These are phyloP conservation scores for Deilephila elpenor DNA, from an alignment of 2,888 invertebrate genomes.

Conservation along the genomic window DNA sequence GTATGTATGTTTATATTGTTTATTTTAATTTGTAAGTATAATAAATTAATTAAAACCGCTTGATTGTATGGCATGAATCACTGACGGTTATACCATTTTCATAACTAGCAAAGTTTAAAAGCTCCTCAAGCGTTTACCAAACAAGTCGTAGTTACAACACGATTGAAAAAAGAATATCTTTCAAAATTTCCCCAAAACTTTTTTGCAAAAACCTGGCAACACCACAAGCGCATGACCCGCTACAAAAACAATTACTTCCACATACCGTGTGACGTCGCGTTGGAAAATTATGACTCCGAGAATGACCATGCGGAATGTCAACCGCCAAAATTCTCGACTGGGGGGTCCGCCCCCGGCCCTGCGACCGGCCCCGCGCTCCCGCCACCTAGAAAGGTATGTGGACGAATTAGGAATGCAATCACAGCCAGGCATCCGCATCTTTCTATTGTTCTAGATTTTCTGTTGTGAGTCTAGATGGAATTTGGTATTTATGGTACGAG, in stretches of 20 bases:
- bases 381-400: constrained; percentile 64
- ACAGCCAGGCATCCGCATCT: constrained; percentile 50
- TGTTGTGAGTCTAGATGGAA: constrained; percentile 9
- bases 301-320: constrained; percentile 81
- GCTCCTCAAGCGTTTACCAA: too few species aligned
- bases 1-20: too few species aligned
- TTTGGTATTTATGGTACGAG: constrained; percentile 9
- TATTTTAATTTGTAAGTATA: too few species aligned
- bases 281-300: constrained; percentile 73
- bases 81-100: too few species aligned
- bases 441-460: constrained; percentile 35
- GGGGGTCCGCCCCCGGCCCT: constrained; percentile 44
- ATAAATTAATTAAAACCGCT: too few species aligned
- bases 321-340: constrained; percentile 66
- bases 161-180: neutral
- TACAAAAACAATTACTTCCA: constrained; percentile 65
- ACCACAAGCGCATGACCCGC: constrained; percentile 7
- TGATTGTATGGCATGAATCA: too few species aligned
- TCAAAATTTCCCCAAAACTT: neutral
- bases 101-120: too few species aligned
- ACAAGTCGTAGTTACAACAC: neutral
- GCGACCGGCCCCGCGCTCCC: constrained; percentile 37
- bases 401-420: constrained; percentile 69
- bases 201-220: neutral
- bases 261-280: constrained; percentile 56